phyloP scores from a whole-genome alignment of 2,113 vertebrate species.

The Perca flavescens region DNA sequence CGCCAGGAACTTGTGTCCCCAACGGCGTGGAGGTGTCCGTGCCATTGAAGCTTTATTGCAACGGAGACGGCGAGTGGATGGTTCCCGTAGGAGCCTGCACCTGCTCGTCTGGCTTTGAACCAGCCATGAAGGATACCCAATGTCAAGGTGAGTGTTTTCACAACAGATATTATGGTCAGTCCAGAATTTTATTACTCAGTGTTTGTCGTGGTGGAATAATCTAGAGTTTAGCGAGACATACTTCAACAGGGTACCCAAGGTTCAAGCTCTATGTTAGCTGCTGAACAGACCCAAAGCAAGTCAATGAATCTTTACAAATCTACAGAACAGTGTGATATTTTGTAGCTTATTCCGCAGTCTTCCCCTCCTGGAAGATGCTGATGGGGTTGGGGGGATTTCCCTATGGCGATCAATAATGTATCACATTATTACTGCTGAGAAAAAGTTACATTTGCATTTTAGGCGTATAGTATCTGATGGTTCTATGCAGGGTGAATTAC shows the following conservation, averaged over 20 bases:
- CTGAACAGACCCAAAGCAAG: neutral
- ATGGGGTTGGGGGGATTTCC: neutral
- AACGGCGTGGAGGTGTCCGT: slow-evolving; percentile 96
- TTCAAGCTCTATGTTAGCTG: neutral
- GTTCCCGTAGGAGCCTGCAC: slow-evolving; percentile 97
- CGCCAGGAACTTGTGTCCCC: slow-evolving; percentile 93
- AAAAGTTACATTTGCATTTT: slow-evolving; percentile 58
- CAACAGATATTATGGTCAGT: slow-evolving; percentile 20
- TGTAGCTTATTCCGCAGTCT: neutral
- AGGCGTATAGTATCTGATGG: neutral
- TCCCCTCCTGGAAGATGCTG: neutral
- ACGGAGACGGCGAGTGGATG: slow-evolving; percentile 98
- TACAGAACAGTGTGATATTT: slow-evolving; percentile 13
- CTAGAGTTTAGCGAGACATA: slow-evolving; percentile 5
- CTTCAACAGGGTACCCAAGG: neutral
- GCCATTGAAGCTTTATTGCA: slow-evolving; percentile 97
- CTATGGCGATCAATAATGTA: slow-evolving; percentile 49
- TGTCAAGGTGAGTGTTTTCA: slow-evolving; percentile 89
- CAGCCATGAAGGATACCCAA: slow-evolving; percentile 92
- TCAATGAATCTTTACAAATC: neutral
- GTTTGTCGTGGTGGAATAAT: slow-evolving; percentile 14
- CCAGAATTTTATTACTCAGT: slow-evolving; percentile 4
- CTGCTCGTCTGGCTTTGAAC: slow-evolving; percentile 92
- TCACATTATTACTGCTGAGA: slow-evolving; percentile 39
- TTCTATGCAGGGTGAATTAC: slow-evolving; percentile 36